phyloP scores from a whole-genome alignment of 2,797 vertebrate species.

The Ataeniobius toweri region DNA sequence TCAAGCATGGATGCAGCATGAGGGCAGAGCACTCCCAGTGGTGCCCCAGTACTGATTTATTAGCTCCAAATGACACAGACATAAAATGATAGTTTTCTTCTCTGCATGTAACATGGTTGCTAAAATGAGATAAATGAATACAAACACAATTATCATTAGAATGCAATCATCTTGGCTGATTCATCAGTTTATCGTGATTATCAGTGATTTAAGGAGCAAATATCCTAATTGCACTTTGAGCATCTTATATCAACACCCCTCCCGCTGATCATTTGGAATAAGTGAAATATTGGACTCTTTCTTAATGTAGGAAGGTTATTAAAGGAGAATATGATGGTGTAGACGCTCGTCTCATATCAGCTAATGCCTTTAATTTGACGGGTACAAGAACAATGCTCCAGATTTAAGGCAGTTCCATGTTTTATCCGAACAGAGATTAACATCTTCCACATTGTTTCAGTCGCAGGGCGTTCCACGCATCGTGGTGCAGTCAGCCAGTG shows the following conservation, averaged over 20 bases:
- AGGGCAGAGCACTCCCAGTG: background rate
- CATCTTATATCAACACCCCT: slow-evolving; percentile 27
- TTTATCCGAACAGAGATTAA: background rate
- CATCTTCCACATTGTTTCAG: background rate
- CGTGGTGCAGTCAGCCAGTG: slow-evolving; percentile 74
- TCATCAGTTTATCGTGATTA: slow-evolving; percentile 47
- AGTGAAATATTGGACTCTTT: background rate
- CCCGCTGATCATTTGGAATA: slow-evolving; percentile 10
- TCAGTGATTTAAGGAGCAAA: slow-evolving; percentile 49
- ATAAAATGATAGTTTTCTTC: background rate
- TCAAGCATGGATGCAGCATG: background rate
- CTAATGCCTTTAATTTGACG: slow-evolving; percentile 15
- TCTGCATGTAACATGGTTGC: slow-evolving; percentile 27
- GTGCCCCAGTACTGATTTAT: slow-evolving; percentile 27
- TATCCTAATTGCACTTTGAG: slow-evolving; percentile 44
- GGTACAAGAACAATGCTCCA: background rate
- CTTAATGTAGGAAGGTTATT: slow-evolving; percentile 4
- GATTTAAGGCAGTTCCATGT: background rate
- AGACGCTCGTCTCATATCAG: slow-evolving; percentile 17
- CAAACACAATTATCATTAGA: slow-evolving; percentile 56
- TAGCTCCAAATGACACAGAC: slow-evolving; percentile 14
- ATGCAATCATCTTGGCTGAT: slow-evolving; percentile 55
- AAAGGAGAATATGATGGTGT: background rate
- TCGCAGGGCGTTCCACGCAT: slow-evolving; percentile 68
- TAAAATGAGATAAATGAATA: slow-evolving; percentile 43